Evolutionary conservation across 2,888 invertebrate species (phyloP).

Genomic region (Caenorhabditis afra): DNA sequence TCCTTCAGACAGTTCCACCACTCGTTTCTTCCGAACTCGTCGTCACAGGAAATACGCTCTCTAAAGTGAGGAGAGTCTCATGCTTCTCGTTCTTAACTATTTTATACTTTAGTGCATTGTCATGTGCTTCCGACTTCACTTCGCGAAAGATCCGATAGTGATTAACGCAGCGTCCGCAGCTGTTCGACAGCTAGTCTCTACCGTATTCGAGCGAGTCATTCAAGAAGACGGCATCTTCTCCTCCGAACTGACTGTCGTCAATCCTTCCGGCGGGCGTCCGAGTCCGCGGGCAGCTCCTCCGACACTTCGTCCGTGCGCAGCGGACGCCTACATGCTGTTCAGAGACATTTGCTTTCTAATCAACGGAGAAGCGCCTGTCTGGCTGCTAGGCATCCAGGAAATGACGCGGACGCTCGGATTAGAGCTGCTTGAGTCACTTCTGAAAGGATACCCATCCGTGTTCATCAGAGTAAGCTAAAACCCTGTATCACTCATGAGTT

Average conservation of each 20-base stretch:
- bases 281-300: conserved; percentile 84
- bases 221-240: conserved; percentile 79
- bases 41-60: conserved; percentile 93
- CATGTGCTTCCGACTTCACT: conserved; percentile 95
- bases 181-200: conserved; percentile 93
- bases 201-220: conserved; percentile 84
- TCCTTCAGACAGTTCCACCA: conserved; percentile 91
- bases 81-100: too few species aligned
- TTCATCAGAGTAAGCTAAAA: conserved; percentile 81
- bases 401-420: conserved; percentile 97
- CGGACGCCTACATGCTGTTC: conserved; percentile 94
- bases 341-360: conserved; percentile 96
- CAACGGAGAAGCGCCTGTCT: conserved; percentile 95
- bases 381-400: conserved; percentile 95
- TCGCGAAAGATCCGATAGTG: conserved; percentile 93
- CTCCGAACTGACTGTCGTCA: conserved; percentile 76
- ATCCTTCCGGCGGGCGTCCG: conserved; percentile 89
- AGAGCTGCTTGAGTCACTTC: conserved; percentile 93
- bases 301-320: conserved; percentile 83
- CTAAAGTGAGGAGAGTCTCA: conserved; percentile 88
- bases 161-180: conserved; percentile 98
- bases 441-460: conserved; percentile 84
- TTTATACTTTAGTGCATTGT: conserved; percentile 88
- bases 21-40: conserved; percentile 95
- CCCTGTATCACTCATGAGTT: too few species aligned